Evolutionary conservation across 1,140 invertebrate species (phyloP), one percentile per base, ranked within the genome.

Genomic region (Bacillus rossius): DNA sequence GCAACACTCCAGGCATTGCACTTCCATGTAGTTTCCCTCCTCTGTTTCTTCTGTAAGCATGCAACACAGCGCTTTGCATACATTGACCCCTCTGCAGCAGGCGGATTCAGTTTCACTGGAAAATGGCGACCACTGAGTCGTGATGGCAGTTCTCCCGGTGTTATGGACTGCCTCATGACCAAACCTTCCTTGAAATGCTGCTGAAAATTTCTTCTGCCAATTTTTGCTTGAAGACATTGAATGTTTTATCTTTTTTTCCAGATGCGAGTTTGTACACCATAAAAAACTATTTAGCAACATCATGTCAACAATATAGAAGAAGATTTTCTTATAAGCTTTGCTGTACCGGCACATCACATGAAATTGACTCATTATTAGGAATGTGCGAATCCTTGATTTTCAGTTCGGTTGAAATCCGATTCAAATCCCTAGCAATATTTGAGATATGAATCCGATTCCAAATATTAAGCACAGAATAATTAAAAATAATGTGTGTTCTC

Each of bases 321-420:
- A 60, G 53, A 60, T 55, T 61, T 58, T 63, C 40, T 63, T 61
- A 59, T 42, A 62, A 38, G 61, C 45, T 62, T 56, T 61, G 34
- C 58, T 59, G 25, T 48, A 23, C 54, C 61, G 42, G 51, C 43
- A 54, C 59, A 63, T 58, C 8, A 58, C 55, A 37, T 61, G 54
- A 58, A 61, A 61, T 59, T 63, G 57, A 4, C 48, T 61, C 23
- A 65, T 23, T 38, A 57, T 59, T 55, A n/a, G n/a, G n/a, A n/a
- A n/a, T n/a, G n/a, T n/a, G n/a, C n/a, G n/a, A n/a, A n/a, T n/a
- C n/a, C n/a, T n/a, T n/a, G n/a, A n/a, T n/a, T n/a, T n/a, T n/a
- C n/a, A n/a, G n/a, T n/a, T n/a, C n/a, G n/a, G n/a, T n/a, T n/a
- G n/a, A n/a, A n/a, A n/a, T n/a, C n/a, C n/a, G n/a, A n/a, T n/a